These are phyloP conservation scores for Neocloeon triangulifer DNA, from an alignment of 1,140 invertebrate species.

Conservation along the genomic window DNA sequence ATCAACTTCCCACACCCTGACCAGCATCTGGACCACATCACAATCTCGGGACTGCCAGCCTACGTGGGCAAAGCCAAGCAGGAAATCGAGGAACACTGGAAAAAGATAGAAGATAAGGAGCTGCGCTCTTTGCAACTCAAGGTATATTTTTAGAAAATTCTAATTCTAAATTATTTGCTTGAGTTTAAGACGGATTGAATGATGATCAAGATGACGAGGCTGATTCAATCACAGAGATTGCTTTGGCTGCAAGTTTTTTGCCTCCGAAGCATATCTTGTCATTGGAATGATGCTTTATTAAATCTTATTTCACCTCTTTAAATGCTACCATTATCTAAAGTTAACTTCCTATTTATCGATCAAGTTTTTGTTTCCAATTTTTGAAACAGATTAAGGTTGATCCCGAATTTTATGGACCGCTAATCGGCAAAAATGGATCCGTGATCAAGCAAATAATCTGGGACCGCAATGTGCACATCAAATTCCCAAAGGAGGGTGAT, in stretches of 20 bases:
- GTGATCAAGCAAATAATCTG: slow-evolving; percentile 66
- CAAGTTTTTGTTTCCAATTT: too few species aligned
- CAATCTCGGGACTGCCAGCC: slow-evolving; percentile 54
- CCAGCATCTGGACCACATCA: slow-evolving; percentile 39
- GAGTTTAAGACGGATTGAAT: too few species aligned
- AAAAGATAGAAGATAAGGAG: slow-evolving; percentile 58
- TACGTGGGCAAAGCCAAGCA: slow-evolving; percentile 67
- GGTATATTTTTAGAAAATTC: too few species aligned
- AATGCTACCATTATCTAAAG: too few species aligned
- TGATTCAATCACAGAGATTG: too few species aligned
- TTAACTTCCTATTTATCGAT: too few species aligned
- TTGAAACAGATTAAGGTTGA: slow-evolving; percentile 69
- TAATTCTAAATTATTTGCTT: too few species aligned
- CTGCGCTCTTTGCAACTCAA: slow-evolving; percentile 35
- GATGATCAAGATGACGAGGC: too few species aligned
- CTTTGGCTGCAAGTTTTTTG: too few species aligned
- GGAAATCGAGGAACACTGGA: slow-evolving; percentile 49
- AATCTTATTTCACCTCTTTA: too few species aligned
- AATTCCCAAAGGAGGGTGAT: slow-evolving; percentile 64
- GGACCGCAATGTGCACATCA: slow-evolving; percentile 77
- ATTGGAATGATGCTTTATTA: too few species aligned
- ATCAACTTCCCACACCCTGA: slow-evolving; percentile 63
- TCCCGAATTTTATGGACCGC: slow-evolving; percentile 73
- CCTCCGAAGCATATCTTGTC: too few species aligned
- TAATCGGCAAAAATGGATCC: slow-evolving; percentile 66